Base-by-base conservation (phyloP, 2,113 vertebrate genomes). In the Gambusia affinis region DNA sequence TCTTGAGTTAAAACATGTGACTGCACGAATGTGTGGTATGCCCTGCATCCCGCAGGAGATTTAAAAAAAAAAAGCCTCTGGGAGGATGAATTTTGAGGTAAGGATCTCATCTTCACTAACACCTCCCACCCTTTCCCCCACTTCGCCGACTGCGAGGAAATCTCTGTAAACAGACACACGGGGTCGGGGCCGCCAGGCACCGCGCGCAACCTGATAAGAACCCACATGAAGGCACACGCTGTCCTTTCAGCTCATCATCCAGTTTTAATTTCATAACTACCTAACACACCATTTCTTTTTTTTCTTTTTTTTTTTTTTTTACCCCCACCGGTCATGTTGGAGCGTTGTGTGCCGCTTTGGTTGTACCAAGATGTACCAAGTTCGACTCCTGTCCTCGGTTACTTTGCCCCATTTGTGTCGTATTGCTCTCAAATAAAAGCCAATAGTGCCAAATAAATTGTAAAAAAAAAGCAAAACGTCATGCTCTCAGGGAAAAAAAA, bases 141-240 rank as follows among this genome's bases (percentile, higher is more conserved):
- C 35, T 29, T 65, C 7, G 30, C 30, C 54, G 24, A 44, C 67
- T 72, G 75, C 31, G 70, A 84, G 77, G 82, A 76, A 75, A 82
- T 86, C 72, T 69, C 14, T 81, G 75, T 79, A 88, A 91, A 92
- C 89, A 86, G 62, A 42, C 39, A 27, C 44, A 30, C 60, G 28
- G 64, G 80, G 78, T 86, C 82, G 76, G 39, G 79, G 83, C 51
- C 72, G 0, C 61, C 64, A 60, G 14, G 42, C 67, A 14, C 70
- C 67, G 4, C 37, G 37, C 54, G 64, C 11, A 72, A 35, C 67
- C 78, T 77, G 89, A 90, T 88, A 88, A 90, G 84, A 75, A 65
- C 11, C 35, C 63, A 29, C 70, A 67, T 12, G 31, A 37, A 29
- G 42, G 81, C 66, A 64, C 37, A 51, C 70, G 31, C 81, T 67